phyloP scores from a whole-genome alignment of 2,888 invertebrate genomes.

The Aspidiotus destructor region DNA sequence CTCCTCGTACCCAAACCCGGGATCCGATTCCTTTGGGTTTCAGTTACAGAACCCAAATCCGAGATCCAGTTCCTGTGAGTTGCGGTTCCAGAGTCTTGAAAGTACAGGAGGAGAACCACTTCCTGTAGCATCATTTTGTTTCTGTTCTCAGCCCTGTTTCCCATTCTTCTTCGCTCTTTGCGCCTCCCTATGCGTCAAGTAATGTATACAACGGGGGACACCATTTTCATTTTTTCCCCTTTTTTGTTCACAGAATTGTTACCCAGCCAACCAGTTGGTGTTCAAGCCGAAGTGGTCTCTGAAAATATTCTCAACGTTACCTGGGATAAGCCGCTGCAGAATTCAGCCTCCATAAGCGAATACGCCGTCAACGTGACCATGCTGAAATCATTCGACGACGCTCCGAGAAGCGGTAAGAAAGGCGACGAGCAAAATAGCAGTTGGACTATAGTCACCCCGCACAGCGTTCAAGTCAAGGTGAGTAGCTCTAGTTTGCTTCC shows the following conservation, averaged over 20 bases:
- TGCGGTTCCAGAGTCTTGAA: no score
- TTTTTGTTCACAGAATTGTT: constrained; percentile 50
- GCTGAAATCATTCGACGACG: constrained; percentile 55
- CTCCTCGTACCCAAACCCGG: no score
- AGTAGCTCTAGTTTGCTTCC: background rate
- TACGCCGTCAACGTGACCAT: constrained; percentile 64
- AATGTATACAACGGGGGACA: no score
- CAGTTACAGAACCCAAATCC: no score
- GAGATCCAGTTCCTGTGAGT: no score
- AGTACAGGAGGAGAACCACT: no score
- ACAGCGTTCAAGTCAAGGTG: constrained; percentile 46
- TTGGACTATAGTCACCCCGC: constrained; percentile 41
- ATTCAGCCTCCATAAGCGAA: constrained; percentile 54
- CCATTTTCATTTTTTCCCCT: no score
- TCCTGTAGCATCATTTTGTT: no score
- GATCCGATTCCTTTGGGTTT: no score
- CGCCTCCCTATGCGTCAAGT: no score
- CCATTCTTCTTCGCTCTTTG: no score
- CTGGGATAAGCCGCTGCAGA: constrained; percentile 58
- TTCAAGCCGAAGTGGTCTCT: constrained; percentile 61
- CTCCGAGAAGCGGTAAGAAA: constrained; percentile 29
- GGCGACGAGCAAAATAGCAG: constrained; percentile 39
- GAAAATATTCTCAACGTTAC: constrained; percentile 61
- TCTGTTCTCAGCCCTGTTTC: no score
- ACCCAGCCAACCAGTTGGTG: constrained; percentile 62